Base-by-base conservation (phyloP, 1,140 invertebrate genomes). In the Lepidurus packardi region DNA sequence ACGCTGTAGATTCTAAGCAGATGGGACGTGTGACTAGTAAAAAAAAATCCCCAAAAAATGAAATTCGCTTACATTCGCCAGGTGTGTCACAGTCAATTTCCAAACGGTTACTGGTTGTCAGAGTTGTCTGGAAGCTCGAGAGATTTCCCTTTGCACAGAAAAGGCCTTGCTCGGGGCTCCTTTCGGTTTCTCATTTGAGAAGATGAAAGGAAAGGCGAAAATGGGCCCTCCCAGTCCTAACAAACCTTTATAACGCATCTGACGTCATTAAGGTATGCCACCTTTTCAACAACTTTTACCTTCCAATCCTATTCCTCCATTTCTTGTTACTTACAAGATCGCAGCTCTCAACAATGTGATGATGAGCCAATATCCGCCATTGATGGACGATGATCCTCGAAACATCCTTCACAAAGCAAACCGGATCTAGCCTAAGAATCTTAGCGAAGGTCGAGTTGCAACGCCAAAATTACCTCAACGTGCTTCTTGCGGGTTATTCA, bases 141-240 rank as follows among this genome's bases (percentile, higher is more conserved):
- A 65, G 53, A 65, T 65, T 65, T 65, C 53, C 53, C n/a, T 65
- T 65, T 65, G 53, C n/a, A 65, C 53, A 65, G 53, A 65, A 65
- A 65, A 65, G 53, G 53, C 53, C 53, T 65, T 65, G 53, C 53
- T 65, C 53, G 16, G 53, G 53, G 53, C 53, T n/a, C 34, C 53
- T 65, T 65, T 65, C 53, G 53, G 53, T 65, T 65, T 65, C 53
- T 65, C 53, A 65, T 65, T 65, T 65, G 13, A 21, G 53, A 65
- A 65, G 53, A 65, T 65, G 53, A 65, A 65, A 65, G 53, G 53
- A 65, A 65, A 65, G 53, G 53, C 53, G 53, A 65, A 65, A 65
- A 65, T 65, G 53, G 21, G 13, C 16, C 21, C 53, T 65, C 53
- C 53, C 53, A 34, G 34, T 65, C 21, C 53, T 21, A 65, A 13